Evolutionary conservation across 2,888 invertebrate genomes (phyloP), one percentile per base, ranked within the genome.

Genomic region (Chrysopilus asiliformis): DNA sequence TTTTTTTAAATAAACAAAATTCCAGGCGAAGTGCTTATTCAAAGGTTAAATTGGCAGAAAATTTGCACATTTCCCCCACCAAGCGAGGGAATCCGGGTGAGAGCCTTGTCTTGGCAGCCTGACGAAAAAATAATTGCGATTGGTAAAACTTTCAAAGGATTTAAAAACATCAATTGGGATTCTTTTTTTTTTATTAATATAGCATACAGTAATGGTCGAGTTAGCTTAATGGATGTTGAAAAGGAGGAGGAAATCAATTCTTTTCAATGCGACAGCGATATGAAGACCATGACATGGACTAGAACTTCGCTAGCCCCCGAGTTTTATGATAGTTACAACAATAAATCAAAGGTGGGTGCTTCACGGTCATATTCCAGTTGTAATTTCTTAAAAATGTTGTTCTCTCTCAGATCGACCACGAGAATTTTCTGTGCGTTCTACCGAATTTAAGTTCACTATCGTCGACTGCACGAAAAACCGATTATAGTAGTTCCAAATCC

Each of bases 1-100:
- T n/a, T n/a, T n/a, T n/a, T n/a, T n/a, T n/a, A n/a, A n/a, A n/a
- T n/a, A n/a, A n/a, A n/a, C n/a, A n/a, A n/a, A 22, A 22, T 40
- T 43, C 35, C 45, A 86, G 89, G 89, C 41, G 89, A 89, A 67
- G 79, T 90, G 6, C 74, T 83, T 39, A 71, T 94, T 29, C 87
- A 93, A 56, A 74, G 94, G 44, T 66, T 94, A 20, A 84, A 85
- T 39, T 93, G 91, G 91, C 89, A 93, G 55, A 81, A 84, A 61
- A 90, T 93, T 7, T 93, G 93, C 80, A 74, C 74, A 36, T 68
- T 90, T 44, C 68, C 75, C 32, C 76, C 90, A 3, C 79, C 79
- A 4, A 75, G 74, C 44, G 87, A 91, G 56, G 74, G 75, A 51
- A 67, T 77, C 13, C 70, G 68, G 25, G 84, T 89, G 2, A 74